phyloP scores from a whole-genome alignment of 2,888 invertebrate species.

The Sarcophaga variegata region DNA sequence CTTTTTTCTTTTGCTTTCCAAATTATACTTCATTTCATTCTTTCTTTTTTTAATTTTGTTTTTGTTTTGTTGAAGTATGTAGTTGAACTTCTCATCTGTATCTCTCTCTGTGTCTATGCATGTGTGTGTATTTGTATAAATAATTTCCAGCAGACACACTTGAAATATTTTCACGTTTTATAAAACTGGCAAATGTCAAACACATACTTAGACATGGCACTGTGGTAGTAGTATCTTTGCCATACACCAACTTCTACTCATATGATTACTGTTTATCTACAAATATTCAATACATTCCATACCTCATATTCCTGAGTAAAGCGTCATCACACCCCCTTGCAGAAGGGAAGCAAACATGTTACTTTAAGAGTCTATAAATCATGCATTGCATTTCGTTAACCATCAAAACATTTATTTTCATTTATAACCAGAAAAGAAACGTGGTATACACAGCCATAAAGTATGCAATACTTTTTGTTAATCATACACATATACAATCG shows the following conservation, averaged over 20 bases:
- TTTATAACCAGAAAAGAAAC: conserved; percentile 37
- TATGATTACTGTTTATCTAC: conserved; percentile 60
- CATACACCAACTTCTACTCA: not conserved
- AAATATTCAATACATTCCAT: conserved; percentile 63
- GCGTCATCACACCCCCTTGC: conserved; percentile 16
- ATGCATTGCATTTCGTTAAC: conserved; percentile 70
- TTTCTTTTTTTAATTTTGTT: not conserved
- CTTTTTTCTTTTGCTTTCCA: not conserved
- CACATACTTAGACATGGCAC: conserved; percentile 39
- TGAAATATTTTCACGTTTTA: conserved; percentile 79
- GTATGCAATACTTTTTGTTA: conserved; percentile 52
- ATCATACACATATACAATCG: not conserved
- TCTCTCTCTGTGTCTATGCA: not conserved
- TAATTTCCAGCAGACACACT: conserved; percentile 70
- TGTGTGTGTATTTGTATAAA: conserved; percentile 6
- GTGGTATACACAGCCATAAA: conserved; percentile 15
- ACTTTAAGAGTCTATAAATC: conserved; percentile 69
- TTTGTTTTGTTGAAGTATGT: conserved; percentile 25
- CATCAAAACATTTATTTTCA: conserved; percentile 69
- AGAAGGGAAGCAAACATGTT: conserved; percentile 11
- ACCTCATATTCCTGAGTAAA: conserved; percentile 15
- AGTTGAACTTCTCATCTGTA: conserved; percentile 48
- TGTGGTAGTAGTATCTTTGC: not conserved
- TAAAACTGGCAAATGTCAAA: conserved; percentile 77
- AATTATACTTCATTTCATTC: conserved; percentile 11